Percentiles rank a stretch among this genome's conserved stretches.
Evolutionary conservation across 2,888 invertebrate genomes (phyloP).

Genomic region (Meiosimyza decipiens): DNA sequence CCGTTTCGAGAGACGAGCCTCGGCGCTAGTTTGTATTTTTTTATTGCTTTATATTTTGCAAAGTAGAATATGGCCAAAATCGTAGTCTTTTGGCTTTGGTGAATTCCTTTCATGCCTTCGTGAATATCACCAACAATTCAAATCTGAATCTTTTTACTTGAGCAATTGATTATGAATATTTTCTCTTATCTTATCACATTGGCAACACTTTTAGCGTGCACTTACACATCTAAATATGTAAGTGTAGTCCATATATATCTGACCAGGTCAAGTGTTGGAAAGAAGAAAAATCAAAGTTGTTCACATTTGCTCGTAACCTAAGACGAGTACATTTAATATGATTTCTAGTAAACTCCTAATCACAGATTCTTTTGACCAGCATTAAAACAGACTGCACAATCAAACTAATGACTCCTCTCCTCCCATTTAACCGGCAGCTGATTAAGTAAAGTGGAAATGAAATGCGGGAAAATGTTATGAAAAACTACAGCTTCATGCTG

Average conservation of each 20-base stretch:
- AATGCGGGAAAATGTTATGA: slow-evolving; percentile 2
- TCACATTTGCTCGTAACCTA: not conserved
- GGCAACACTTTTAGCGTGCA: not conserved
- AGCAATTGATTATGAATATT: too few species aligned
- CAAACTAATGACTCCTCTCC: not conserved
- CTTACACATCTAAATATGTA: not conserved
- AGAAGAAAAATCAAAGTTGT: not conserved
- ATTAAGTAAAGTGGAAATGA: slow-evolving; percentile 4
- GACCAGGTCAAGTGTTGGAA: not conserved
- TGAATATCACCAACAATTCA: too few species aligned
- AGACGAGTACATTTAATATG: slow-evolving; percentile 4
- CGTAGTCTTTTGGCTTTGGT: too few species aligned
- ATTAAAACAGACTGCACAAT: not conserved
- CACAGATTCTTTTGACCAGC: too few species aligned
- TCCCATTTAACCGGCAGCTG: not conserved
- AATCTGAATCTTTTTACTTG: too few species aligned
- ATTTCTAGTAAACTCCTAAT: not conserved
- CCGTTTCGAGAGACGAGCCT: too few species aligned
- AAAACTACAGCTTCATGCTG: slow-evolving; percentile 1
- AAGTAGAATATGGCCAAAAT: too few species aligned
- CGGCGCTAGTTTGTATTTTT: too few species aligned
- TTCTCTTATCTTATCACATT: not conserved
- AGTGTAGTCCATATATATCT: not conserved
- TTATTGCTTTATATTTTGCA: too few species aligned
- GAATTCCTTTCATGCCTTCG: too few species aligned